Base-by-base conservation (phyloP, 2,888 invertebrate genomes). In the Drosophila kokeensis region DNA sequence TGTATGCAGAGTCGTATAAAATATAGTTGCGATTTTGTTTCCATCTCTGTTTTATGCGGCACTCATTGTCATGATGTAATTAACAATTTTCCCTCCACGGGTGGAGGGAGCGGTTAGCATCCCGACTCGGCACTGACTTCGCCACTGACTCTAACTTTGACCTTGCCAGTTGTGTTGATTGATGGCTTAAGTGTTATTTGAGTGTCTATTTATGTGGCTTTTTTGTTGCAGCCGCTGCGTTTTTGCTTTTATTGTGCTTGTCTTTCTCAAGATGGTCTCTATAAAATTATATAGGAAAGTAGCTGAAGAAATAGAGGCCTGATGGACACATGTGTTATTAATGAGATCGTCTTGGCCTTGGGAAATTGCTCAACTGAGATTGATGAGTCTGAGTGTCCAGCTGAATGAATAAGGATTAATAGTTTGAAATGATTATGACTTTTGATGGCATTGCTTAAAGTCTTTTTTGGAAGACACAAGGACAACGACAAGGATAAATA, bases 181-280 rank as follows among this genome's bases (percentile, higher is more conserved):
- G 85, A 85, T 85, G 84, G 87, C 81, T 72, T 81, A 86, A 86
- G 73, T 76, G 83, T 76, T 88, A 73, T 83, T 85, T 81, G 89
- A 81, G 76, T 87, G 75, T 79, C 71, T 82, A 61, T 87, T 82
- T 79, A 69, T 78, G 38, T 62, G 59, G 45, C 59, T 64, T 64
- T 60, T 60, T 62, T 45, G 54, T 59, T 29, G 52, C 48, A 40
- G 32, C 38, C 24, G 29, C 32, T 53, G 32, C 40, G 15, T 45
- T 48, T 63, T 66, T 66, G 34, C 48, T 78, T 66, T 49, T 50
- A 15, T 55, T 57, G 15, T 55, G 42, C 27, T 52, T 50, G 54
- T 54, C 57, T 58, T 63, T 49, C 18, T 40, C 34, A n/a, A 40
- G 48, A 34, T 27, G 49, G 36, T n/a, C 53, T 45, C 62, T 52